These are phyloP conservation scores for Achatina immaculata DNA, from an alignment of 1,140 invertebrate genomes.

Conservation along the genomic window DNA sequence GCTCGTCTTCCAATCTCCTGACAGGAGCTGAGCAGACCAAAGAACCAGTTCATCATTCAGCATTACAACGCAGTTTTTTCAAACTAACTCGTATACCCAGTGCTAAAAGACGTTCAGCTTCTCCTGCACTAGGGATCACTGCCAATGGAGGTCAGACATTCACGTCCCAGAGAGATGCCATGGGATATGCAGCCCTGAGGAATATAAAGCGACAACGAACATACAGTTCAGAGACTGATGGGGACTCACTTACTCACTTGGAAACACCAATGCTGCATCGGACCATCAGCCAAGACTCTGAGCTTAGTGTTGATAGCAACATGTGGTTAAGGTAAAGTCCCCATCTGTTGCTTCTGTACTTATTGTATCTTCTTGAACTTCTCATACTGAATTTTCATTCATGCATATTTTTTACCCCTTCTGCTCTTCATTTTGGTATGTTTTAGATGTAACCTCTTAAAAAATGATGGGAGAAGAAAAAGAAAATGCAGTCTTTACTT, in stretches of 20 bases:
- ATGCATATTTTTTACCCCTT: no score
- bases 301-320: constrained; percentile 44
- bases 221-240: constrained; percentile 62
- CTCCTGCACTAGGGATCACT: constrained; percentile 33
- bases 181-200: constrained; percentile 85
- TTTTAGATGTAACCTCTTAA: no score
- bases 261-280: constrained; percentile 15
- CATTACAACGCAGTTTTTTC: constrained; percentile 56
- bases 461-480: no score
- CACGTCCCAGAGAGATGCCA: constrained; percentile 72
- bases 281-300: constrained; percentile 44
- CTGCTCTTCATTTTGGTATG: no score
- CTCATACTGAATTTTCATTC: not conserved
- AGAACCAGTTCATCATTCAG: constrained; percentile 63
- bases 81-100: constrained; percentile 65
- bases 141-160: constrained; percentile 34
- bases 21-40: constrained; percentile 25
- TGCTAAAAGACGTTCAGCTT: constrained; percentile 47
- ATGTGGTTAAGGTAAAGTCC: constrained; percentile 44
- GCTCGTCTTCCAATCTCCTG: constrained; percentile 34
- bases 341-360: constrained; percentile 18
- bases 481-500: no score
- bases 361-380: not conserved
- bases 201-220: constrained; percentile 78
- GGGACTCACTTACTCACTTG: constrained; percentile 46